Evolutionary conservation across 2,113 vertebrate species (phyloP).

Genomic region (Cygnus atratus): DNA sequence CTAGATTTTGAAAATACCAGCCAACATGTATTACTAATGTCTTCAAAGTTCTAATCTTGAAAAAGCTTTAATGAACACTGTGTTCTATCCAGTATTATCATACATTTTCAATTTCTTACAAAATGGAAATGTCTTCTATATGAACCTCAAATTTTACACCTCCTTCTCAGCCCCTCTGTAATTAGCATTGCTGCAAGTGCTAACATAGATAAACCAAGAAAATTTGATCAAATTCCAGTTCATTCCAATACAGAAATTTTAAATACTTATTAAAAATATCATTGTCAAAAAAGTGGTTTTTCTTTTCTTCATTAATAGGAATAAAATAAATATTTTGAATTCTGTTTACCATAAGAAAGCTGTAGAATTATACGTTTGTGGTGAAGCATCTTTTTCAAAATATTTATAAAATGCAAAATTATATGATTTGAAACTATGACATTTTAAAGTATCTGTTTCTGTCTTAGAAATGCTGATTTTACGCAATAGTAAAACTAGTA

Average conservation of each 20-base stretch:
- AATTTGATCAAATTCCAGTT: background rate
- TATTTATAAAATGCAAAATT: background rate
- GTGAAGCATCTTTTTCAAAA: background rate
- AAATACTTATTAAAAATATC: background rate
- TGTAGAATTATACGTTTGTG: background rate
- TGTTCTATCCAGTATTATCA: background rate
- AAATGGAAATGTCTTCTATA: background rate
- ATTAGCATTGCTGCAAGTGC: background rate
- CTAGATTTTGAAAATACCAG: background rate
- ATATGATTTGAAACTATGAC: background rate
- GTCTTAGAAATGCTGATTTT: background rate
- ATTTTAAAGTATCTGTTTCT: background rate
- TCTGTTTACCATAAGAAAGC: background rate
- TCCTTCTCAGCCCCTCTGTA: background rate
- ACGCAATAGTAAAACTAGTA: background rate
- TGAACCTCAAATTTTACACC: background rate
- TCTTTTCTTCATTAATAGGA: background rate
- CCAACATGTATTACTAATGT: background rate
- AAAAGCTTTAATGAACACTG: background rate
- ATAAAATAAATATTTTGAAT: background rate
- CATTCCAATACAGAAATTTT: background rate
- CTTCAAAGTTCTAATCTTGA: background rate
- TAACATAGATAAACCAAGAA: background rate
- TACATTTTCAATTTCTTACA: background rate
- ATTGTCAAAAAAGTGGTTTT: background rate